Base-by-base conservation (phyloP, 2,888 invertebrate species). In the Agriopis leucophaearia region DNA sequence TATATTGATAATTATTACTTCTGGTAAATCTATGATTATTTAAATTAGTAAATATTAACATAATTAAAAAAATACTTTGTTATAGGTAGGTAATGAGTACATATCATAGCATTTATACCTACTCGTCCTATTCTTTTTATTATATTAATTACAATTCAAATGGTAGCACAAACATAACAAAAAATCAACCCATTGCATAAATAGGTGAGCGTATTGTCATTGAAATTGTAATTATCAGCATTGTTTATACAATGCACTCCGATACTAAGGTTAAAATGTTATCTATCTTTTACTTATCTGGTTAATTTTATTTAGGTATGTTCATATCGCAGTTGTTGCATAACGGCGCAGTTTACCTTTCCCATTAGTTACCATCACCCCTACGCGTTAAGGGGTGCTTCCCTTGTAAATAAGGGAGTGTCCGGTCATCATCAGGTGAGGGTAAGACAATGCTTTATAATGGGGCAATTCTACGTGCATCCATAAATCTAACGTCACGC, bases 391-490 rank as follows among this genome's bases (percentile, higher is more conserved):
- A 72, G 84, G 89, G 91, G 91, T 84, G 81, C 82, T 81, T 87
- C 91, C 91, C 90, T 84, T 77, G 81, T 85, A 85, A 86, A 83
- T 69, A 73, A 87, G 89, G 92, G 92, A 83, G 91, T 85, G 89
- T 79, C 80, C 81, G 76, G 81, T 83, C 81, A 89, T 90, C 88
- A 89, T 87, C 83, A 88, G 74, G 76, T 78, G 71, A 72, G 78
- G 87, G 84, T 73, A 81, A 81, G 79, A 80, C 80, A 80, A 84
- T 88, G 84, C 83, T 85, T 84, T 85, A 84, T 82, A 85, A 80
- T 74, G 72, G 73, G 75, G 67, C 70, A 76, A 76, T 79, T 75
- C 74, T 78, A 79, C 40, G 50, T 79, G 68, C 69, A 70, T 69
- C 73, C 77, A 79, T 80, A 82, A 81, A 83, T 83, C 77, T 77